These are phyloP conservation scores for Rafetus swinhoei DNA, from an alignment of 2,113 vertebrate genomes.

Conservation along the genomic window DNA sequence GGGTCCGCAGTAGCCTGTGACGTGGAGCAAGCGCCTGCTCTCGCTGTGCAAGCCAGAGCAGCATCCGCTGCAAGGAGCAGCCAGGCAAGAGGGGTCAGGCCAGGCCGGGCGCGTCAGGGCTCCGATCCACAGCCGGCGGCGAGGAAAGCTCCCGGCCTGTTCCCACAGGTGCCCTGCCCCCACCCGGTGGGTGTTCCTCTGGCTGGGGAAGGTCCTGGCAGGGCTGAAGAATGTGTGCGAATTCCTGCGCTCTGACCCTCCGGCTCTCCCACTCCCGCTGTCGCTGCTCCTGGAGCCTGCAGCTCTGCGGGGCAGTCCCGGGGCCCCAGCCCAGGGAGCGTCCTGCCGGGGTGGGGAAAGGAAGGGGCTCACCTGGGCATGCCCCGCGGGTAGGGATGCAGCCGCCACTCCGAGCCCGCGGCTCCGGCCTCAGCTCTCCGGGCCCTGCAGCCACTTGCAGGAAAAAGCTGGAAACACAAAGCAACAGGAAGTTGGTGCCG, in stretches of 20 bases:
- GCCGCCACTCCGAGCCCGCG: not conserved
- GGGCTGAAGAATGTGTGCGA: slow-evolving; percentile 63
- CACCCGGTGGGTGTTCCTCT: slow-evolving; percentile 44
- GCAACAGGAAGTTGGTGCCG: slow-evolving; percentile 11
- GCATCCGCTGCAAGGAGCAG: accelerated
- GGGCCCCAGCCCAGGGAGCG: not conserved
- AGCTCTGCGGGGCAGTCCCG: not conserved
- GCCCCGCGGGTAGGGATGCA: accelerated
- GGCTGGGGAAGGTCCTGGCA: slow-evolving; percentile 49
- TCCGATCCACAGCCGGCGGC: not conserved
- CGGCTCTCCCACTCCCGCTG: slow-evolving; percentile 25
- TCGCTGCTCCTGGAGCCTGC: not conserved
- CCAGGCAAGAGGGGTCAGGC: accelerated
- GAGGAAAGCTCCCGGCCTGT: not conserved
- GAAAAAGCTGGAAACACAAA: slow-evolving; percentile 61
- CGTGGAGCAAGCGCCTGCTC: not conserved
- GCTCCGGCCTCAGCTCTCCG: slow-evolving; percentile 24
- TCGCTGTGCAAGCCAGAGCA: accelerated
- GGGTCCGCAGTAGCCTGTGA: not conserved
- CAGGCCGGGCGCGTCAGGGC: not conserved
- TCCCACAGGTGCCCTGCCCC: not conserved
- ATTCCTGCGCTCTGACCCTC: slow-evolving; percentile 74
- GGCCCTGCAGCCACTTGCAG: not conserved
- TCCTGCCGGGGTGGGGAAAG: not conserved
- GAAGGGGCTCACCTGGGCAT: not conserved